Evolutionary conservation across 2,797 vertebrate genomes (phyloP), one percentile per base, ranked within the genome.

Genomic region (Pogonophryne albipinna): DNA sequence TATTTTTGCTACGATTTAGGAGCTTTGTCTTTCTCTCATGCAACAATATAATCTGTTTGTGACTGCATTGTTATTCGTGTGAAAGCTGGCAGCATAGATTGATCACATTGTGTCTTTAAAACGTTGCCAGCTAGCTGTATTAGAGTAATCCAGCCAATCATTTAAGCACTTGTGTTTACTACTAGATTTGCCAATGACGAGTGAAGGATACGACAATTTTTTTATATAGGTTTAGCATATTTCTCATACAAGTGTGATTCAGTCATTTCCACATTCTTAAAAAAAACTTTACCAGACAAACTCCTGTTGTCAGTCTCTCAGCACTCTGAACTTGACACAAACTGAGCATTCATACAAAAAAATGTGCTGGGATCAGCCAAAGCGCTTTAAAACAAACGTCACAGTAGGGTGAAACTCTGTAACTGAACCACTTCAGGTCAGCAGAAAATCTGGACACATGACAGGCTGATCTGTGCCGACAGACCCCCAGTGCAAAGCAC

Each of bases 371-470:
- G 73, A 61, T 77, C 80, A 79, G 71, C 82, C 34, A 14, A 58
- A 73, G 65, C 42, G 31, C 75, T 60, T 81, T 66, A 71, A 87
- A 85, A 56, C 74, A 86, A 87, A 87, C 72, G 89, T 89, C 57
- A 52, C 85, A 76, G 82, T 10, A 4, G 66, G 72, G 66, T 83
- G 82, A 84, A 87, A 90, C 62, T 81, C 51, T 27, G 55, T 59
- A 58, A 71, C 66, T 17, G 19, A 60, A 20, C 57, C 2, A 27
- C 74, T 74, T 71, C 16, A 20, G 74, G 79, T 80, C 53, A 64
- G 71, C 64, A 46, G 51, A 44, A 45, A 76, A 69, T 76, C 65
- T 0, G 55, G 57, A 41, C 62, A 46, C 76, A 71, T 74, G 19
- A 52, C 11, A 19, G n/a, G 7, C 31, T 47, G 47, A 20, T 62